Conservation (phyloP, 1,140 invertebrate species). For the Drosophila subpulchrella region DNA sequence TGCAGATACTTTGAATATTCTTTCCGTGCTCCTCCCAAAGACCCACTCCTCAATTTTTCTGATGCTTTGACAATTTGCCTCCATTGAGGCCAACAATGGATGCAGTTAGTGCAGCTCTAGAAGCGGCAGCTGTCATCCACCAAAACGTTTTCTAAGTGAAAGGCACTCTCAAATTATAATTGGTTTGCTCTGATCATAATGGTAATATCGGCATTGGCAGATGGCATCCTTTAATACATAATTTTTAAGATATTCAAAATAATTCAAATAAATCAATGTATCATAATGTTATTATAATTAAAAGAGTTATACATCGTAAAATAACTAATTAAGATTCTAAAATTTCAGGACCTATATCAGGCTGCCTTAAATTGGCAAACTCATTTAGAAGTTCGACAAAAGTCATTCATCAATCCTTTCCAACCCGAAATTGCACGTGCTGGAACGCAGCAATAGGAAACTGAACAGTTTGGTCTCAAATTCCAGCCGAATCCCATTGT, state of each 20-base stretch:
- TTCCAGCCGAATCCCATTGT: conserved; percentile 10
- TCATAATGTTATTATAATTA: too few species aligned
- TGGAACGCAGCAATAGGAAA: conserved; percentile 8
- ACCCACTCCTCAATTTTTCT: conserved; percentile 8
- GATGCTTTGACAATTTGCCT: conserved; percentile 56
- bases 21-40: conserved; percentile 1
- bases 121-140: conserved; percentile 31
- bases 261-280: too few species aligned
- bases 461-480: background rate
- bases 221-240: background rate
- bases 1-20: conserved; percentile 77
- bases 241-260: too few species aligned
- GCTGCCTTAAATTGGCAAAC: background rate
- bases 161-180: conserved; percentile 26
- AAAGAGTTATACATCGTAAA: too few species aligned
- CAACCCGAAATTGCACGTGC: conserved; percentile 1
- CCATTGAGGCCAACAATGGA: conserved; percentile 50
- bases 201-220: conserved; percentile 9
- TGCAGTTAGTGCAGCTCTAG: conserved; percentile 32
- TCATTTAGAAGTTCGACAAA: background rate
- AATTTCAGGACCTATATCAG: too few species aligned
- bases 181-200: conserved; percentile 36
- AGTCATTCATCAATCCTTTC: conserved; percentile 24
- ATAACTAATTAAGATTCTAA: too few species aligned
- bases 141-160: conserved; percentile 30